Base-by-base conservation (phyloP, 2,888 invertebrate species). In the Trissonchulus latispiculum region DNA sequence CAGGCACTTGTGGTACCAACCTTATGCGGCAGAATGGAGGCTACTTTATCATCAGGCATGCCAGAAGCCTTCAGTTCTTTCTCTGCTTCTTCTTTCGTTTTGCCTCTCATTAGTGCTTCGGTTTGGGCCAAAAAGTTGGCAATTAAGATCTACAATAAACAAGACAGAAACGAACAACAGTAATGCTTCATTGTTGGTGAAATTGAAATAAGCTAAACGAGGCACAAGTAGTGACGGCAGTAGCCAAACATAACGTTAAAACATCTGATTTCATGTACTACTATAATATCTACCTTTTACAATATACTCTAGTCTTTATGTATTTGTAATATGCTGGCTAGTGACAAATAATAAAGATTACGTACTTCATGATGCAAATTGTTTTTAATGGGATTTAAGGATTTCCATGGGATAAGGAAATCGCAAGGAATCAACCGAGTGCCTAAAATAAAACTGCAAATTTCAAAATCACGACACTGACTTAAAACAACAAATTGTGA, bases 91-190 rank as follows among this genome's bases (percentile, higher is more conserved):
- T 84, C 86, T 31, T 80, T 76, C 1, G 86, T 87, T 80, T 90
- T 90, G 59, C 90, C 90, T 79, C 90, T 90, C 95, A 97, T 96
- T 71, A 99, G 87, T 28, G 99, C 99, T 84, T 99, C 99, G 0
- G 97, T 96, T 86, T 99, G 99, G 18, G 99, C 99, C 77, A 99
- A 87, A 87, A 96, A 99, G 86, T 99, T 99, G 0, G 97, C 91
- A 75, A 96, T 85, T 75, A 99, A 87, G 80, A 97, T 94, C 88
- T 88, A 79, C 32, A 77, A 78, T 74, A 72, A 75, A n/a, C n/a
- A n/a, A n/a, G n/a, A n/a, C n/a, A n/a, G n/a, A n/a, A n/a, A n/a
- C n/a, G n/a, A n/a, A n/a, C n/a, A n/a, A n/a, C n/a, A n/a, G n/a
- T n/a, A n/a, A n/a, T n/a, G n/a, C n/a, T n/a, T n/a, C n/a, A n/a